Evolutionary conservation across 2,113 vertebrate genomes (phyloP), one percentile per base, ranked within the genome.

Genomic region (Chionomys nivalis): DNA sequence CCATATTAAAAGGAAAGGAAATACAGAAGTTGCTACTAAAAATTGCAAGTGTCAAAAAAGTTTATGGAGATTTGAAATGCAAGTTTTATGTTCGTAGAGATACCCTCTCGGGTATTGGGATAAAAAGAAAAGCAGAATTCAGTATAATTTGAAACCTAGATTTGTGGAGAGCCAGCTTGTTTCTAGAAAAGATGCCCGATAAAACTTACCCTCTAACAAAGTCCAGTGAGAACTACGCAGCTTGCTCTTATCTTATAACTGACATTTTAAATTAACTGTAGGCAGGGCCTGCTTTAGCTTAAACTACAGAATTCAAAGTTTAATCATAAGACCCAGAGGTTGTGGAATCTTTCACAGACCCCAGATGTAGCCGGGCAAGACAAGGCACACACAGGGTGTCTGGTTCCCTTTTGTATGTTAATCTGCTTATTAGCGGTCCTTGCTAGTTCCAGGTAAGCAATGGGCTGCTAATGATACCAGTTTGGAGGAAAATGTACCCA

Each of bases 171-270:
- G 58, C 19, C 23, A 47, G 11, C 21, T 92, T 39, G 24, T 95
- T 96, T 95, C 68, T 82, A 61, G 75, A 94, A 95, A 96, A 47
- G 17, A 52, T 9, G 1, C 13, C 77, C 70, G 47, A 52, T 77
- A 94, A 93, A 55, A 75, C 83, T 83, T 42, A 86, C 11, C 19
- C 16, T 89, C 7, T 7, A 61, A n/a, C 10, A 7, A 31, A 79
- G 36, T 28, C 14, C 5, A 91, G 7, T 26, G 44, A 63, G 89
- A 93, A 77, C 7, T 44, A 24, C 21, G 3, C 23, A n/a, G 33
- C 42, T 94, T 79, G 47, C 73, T 91, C 95, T 96, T 61, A 7
- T 91, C 95, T 96, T 61, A 7, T 88, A 65, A 44, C 3, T 90
- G 65, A 82, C 28, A 85, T 72, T 90, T 95, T 93, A 90, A 92